Base-by-base conservation (phyloP, 1,140 invertebrate species). In the Zeugodacus cucurbitae region DNA sequence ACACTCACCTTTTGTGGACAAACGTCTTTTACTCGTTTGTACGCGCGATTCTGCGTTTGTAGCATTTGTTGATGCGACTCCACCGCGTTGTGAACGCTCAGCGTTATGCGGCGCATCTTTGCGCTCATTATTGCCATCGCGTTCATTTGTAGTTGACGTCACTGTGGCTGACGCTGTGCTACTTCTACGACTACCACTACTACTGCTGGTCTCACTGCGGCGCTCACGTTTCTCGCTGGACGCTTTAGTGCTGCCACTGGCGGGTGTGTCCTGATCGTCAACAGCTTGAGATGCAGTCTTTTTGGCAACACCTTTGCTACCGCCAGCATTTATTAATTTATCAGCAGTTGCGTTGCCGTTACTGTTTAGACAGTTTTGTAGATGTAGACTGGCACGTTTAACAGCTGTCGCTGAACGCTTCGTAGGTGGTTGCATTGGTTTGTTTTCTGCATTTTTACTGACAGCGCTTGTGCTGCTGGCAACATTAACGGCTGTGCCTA, bases 401-500 rank as follows among this genome's bases (percentile, higher is more conserved):
- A 85, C 89, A 58, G 90, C 89, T 86, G 88, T 88, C 64, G 90
- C 82, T 64, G 89, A 89, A 89, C 89, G 89, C 89, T 91, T 90
- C 74, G 89, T 58, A 89, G 90, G 89, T 78, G 91, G 91, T 62
- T 92, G 91, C 91, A 92, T 92, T 91, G 82, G n/a, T 67, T 74
- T 88, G 26, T 57, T 87, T 59, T 86, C 87, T 54, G 29, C 3
- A 87, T 48, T 87, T n/a, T 87, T 87, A n/a, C 22, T 54, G 48
- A 20, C 32, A 26, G 29, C 17, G 37, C 32, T 87, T 64, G 14
- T 29, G 3, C 14, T 3, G 6, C 29, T 64, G 22, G 29, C 29
- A 86, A 3, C 48, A 57, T 26, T 6, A 54, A 14, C 26, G 22
- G 59, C 58, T 62, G 29, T 44, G 17, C 74, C 41, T 87, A 59